phyloP scores from a whole-genome alignment of 2,113 vertebrate genomes.

The Carollia perspicillata region DNA sequence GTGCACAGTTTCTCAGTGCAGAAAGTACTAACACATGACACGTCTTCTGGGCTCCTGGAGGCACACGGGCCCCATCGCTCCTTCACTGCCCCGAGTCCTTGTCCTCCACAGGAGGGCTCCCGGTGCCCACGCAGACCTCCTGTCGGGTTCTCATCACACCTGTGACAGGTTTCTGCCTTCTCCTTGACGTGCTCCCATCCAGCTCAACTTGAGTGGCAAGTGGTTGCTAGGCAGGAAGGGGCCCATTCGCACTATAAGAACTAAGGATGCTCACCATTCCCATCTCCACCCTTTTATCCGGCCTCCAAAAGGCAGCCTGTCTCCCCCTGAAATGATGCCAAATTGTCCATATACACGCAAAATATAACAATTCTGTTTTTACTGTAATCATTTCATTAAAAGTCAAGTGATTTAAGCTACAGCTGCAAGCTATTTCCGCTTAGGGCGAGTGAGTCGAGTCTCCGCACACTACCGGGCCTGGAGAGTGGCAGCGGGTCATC shows the following conservation, averaged over 20 bases:
- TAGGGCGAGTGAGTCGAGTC: neutral
- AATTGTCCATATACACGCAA: neutral
- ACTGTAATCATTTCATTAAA: slow-evolving; percentile 1
- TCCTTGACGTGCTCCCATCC: neutral
- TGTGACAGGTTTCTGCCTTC: neutral
- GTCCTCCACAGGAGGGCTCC: neutral
- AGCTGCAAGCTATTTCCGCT: neutral
- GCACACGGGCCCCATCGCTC: neutral
- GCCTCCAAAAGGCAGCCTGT: neutral
- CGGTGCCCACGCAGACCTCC: neutral
- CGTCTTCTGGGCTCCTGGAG: too few species aligned
- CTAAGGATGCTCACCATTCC: neutral
- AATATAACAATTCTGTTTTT: neutral
- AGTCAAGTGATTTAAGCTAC: neutral
- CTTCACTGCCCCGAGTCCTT: neutral
- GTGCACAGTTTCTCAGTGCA: neutral
- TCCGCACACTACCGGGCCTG: neutral
- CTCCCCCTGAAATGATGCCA: neutral
- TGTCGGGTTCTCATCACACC: neutral
- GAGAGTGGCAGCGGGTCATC: neutral
- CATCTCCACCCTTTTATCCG: neutral
- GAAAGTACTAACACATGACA: neutral
- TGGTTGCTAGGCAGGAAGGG: neutral
- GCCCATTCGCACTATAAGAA: neutral
- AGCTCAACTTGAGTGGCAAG: neutral